phyloP scores from a whole-genome alignment of 2,888 invertebrate genomes.

The Drosophila picticornis region DNA sequence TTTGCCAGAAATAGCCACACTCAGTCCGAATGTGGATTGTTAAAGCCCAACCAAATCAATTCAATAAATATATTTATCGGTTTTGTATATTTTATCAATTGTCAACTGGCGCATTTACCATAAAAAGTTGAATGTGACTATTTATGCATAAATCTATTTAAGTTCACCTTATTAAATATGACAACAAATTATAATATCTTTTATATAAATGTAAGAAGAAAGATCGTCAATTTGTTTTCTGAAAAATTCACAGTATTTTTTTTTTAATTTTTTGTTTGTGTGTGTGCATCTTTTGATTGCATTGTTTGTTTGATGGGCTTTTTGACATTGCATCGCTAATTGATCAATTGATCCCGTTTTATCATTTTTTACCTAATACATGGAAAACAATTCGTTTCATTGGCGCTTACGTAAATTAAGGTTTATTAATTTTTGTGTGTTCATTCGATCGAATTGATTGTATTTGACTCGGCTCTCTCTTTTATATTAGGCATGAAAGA shows the following conservation, averaged over 20 bases:
- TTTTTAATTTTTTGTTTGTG: background rate
- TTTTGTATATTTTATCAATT: conserved; percentile 5
- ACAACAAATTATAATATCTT: background rate
- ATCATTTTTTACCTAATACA: conserved; percentile 41
- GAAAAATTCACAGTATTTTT: background rate
- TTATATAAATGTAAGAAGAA: background rate
- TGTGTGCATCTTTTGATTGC: conserved; percentile 27
- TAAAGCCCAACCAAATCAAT: conserved; percentile 5
- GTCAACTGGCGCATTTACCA: background rate
- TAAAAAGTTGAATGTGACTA: background rate
- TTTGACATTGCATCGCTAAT: conserved; percentile 58
- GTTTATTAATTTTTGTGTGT: conserved; percentile 56
- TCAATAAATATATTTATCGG: background rate
- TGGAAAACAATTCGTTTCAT: conserved; percentile 54
- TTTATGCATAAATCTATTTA: background rate
- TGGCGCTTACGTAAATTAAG: conserved; percentile 71
- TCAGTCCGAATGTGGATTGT: background rate
- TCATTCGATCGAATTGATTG: conserved; percentile 36
- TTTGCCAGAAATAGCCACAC: conserved; percentile 33
- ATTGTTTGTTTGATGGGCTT: conserved; percentile 12
- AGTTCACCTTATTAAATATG: background rate
- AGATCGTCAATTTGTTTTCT: background rate
- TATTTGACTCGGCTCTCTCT: conserved; percentile 58
- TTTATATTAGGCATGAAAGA: conserved; percentile 44
- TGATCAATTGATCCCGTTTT: conserved; percentile 68